Evolutionary conservation across 2,797 vertebrate genomes (phyloP).

Genomic region (Anas capensis): DNA sequence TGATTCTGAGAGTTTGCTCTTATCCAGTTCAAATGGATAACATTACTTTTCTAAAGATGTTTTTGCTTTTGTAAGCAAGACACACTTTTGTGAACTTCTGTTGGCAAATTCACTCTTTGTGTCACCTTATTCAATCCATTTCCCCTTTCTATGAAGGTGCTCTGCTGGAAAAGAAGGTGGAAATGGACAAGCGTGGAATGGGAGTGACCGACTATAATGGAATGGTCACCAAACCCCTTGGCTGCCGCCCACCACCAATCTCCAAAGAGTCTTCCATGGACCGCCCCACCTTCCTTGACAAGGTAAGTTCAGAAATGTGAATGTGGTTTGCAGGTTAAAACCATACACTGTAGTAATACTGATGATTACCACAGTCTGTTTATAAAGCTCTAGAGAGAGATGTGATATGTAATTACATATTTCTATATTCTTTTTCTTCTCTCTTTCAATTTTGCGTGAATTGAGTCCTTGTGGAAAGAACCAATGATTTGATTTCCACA

Average conservation of each 20-base stretch:
- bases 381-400: neutral
- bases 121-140: neutral
- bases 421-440: neutral
- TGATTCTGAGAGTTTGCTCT: neutral
- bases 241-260: conserved; percentile 92
- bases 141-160: conserved; percentile 82
- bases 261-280: conserved; percentile 98
- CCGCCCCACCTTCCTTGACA: conserved; percentile 93
- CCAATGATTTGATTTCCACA: fast-evolving
- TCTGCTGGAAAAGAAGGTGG: conserved; percentile 98
- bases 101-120: neutral
- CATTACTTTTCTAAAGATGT: neutral
- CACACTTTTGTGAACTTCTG: neutral
- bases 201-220: conserved; percentile 95
- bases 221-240: conserved; percentile 92
- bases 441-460: neutral
- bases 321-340: neutral
- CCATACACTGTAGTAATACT: neutral
- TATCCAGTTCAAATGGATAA: neutral
- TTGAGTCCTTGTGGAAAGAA: neutral
- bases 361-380: neutral
- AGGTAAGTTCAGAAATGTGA: conserved; percentile 78
- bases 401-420: neutral
- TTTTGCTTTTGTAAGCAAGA: neutral
- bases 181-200: conserved; percentile 97